A percentile compares a stretch with the other conserved stretches of the same genome.
phyloP scores from a whole-genome alignment of 2,888 invertebrate species.

The Crossocerus cetratus region DNA sequence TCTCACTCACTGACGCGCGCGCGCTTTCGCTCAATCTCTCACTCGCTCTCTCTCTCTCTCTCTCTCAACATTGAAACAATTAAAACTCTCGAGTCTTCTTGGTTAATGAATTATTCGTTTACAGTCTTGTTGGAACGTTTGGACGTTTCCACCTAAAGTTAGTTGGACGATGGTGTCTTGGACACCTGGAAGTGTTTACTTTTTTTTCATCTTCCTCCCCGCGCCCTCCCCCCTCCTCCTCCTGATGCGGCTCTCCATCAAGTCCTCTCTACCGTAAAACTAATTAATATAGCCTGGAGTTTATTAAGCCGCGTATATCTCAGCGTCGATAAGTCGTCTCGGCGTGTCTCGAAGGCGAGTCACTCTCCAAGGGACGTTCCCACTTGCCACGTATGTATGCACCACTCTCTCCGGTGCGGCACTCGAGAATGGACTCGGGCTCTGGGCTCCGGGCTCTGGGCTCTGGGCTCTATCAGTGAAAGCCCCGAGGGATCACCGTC shows the following conservation, averaged over 20 bases:
- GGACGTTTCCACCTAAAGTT: slow-evolving; percentile 72
- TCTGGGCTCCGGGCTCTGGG: too few relatives aligned
- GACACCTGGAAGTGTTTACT: slow-evolving; percentile 71
- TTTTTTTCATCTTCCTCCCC: slow-evolving; percentile 34
- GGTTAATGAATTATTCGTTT: slow-evolving; percentile 68
- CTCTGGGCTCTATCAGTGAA: background rate
- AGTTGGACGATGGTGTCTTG: slow-evolving; percentile 74
- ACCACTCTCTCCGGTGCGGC: background rate
- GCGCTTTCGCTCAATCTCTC: background rate
- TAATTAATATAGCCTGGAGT: slow-evolving; percentile 66
- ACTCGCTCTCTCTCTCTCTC: slow-evolving; percentile 6
- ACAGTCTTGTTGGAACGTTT: slow-evolving; percentile 75
- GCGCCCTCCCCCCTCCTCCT: slow-evolving; percentile 29
- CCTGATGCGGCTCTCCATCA: slow-evolving; percentile 4
- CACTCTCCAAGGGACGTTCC: slow-evolving; percentile 21
- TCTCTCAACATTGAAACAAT: slow-evolving; percentile 58
- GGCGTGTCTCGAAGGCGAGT: slow-evolving; percentile 33
- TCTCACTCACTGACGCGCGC: slow-evolving; percentile 7
- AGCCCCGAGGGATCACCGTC: slow-evolving; percentile 3
- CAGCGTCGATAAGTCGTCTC: slow-evolving; percentile 33
- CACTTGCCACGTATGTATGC: slow-evolving; percentile 4
- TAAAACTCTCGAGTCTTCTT: slow-evolving; percentile 71
- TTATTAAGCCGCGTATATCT: slow-evolving; percentile 53
- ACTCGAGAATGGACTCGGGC: slow-evolving; percentile 1
- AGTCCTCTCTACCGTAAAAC: slow-evolving; percentile 36